phyloP scores from a whole-genome alignment of 2,888 invertebrate species.

The Coenonympha glycerion region DNA sequence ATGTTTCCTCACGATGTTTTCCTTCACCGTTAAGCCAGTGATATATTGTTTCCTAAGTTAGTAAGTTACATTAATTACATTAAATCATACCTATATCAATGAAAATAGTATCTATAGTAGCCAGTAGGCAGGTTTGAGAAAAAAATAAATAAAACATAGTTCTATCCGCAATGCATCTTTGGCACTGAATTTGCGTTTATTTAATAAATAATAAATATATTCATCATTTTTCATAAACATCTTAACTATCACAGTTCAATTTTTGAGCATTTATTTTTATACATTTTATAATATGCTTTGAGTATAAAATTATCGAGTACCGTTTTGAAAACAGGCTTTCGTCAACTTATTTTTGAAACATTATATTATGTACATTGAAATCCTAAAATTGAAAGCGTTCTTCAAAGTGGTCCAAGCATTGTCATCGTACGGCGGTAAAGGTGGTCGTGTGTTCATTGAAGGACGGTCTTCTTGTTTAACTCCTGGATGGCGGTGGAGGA shows the following conservation, averaged over 20 bases:
- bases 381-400: conserved; percentile 30
- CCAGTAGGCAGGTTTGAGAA: no score
- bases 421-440: conserved; percentile 26
- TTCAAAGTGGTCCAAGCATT: conserved; percentile 48
- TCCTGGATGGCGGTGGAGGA: conserved; percentile 60
- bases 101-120: no score
- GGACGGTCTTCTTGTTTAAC: conserved; percentile 31
- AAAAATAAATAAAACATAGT: conserved; percentile 27
- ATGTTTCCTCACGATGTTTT: no score
- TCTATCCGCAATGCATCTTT: conserved; percentile 68
- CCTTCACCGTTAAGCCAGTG: no score
- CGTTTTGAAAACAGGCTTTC: conserved; percentile 45
- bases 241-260: conserved; percentile 73
- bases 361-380: conserved; percentile 21
- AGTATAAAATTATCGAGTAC: conserved; percentile 39
- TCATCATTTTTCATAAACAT: conserved; percentile 48
- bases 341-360: conserved; percentile 23
- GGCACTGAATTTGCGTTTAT: conserved; percentile 70
- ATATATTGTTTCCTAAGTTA: no score
- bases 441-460: conserved; percentile 19
- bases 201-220: conserved; percentile 54
- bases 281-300: conserved; percentile 49
- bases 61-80: no score
- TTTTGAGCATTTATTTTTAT: conserved; percentile 55
- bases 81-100: no score